These are phyloP conservation scores for Penaeus japonicus DNA, from an alignment of 1,140 invertebrate genomes.

Conservation along the genomic window DNA sequence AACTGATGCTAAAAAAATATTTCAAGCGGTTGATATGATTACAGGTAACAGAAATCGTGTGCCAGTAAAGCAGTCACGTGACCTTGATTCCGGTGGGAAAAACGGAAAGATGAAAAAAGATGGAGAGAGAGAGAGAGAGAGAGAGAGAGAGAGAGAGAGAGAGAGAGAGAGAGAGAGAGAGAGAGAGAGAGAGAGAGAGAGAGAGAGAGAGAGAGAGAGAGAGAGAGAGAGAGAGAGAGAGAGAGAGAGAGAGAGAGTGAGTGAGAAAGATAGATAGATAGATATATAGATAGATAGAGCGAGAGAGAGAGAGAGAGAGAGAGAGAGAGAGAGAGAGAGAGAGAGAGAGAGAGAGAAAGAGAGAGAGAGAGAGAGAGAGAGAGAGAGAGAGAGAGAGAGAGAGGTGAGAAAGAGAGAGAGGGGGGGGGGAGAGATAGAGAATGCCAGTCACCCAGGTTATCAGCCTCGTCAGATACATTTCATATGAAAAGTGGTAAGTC, in stretches of 20 bases:
- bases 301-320: neutral
- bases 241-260: neutral
- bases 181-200: neutral
- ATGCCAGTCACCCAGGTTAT: no score
- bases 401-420: neutral
- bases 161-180: neutral
- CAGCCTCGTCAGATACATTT: no score
- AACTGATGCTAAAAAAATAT: no score
- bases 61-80: neutral
- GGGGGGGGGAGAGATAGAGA: neutral
- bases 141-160: neutral
- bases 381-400: neutral
- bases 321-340: neutral
- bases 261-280: neutral
- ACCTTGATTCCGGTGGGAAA: neutral
- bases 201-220: neutral
- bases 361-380: neutral
- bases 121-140: neutral
- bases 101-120: no score
- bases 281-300: neutral
- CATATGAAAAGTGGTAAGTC: no score
- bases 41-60: no score
- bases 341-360: neutral
- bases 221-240: neutral
- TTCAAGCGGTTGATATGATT: no score